A percentile compares a stretch with the other conserved stretches of the same genome.
phyloP scores from a whole-genome alignment of 2,113 vertebrate genomes.

The Lasiurus borealis region DNA sequence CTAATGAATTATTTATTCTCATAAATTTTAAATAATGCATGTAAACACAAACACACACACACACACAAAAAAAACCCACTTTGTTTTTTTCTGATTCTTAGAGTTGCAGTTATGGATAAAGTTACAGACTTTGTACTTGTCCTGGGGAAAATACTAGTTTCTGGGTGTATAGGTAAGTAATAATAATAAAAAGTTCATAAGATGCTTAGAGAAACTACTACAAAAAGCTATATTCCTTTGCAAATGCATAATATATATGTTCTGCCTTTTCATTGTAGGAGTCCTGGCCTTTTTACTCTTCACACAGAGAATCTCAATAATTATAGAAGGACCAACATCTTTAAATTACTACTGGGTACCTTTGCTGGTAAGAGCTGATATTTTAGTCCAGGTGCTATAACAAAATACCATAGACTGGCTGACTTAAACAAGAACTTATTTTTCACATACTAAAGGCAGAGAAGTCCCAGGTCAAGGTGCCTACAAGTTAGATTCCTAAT shows the following conservation, averaged over 20 bases:
- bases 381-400: not conserved
- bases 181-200: not conserved
- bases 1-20: not conserved
- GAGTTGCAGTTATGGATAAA: constrained; percentile 96
- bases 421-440: not conserved
- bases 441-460: not conserved
- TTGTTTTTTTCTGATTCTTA: constrained; percentile 80
- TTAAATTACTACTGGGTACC: constrained; percentile 98
- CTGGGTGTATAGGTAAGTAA: constrained; percentile 94
- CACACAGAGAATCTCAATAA: constrained; percentile 90
- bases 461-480: not conserved
- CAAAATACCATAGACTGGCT: not conserved
- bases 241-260: not conserved
- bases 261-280: constrained; percentile 87
- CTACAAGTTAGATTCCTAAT: not conserved
- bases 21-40: constrained; percentile 46
- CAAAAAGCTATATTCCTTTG: not conserved
- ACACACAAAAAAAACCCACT: not conserved
- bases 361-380: constrained; percentile 91
- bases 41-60: not conserved
- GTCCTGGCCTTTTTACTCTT: constrained; percentile 96
- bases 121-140: constrained; percentile 96
- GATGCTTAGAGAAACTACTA: not conserved
- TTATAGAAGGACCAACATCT: constrained; percentile 90
- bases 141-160: constrained; percentile 95